Conservation (phyloP, 2,113 vertebrate species). For the Tragelaphus imberbis region DNA sequence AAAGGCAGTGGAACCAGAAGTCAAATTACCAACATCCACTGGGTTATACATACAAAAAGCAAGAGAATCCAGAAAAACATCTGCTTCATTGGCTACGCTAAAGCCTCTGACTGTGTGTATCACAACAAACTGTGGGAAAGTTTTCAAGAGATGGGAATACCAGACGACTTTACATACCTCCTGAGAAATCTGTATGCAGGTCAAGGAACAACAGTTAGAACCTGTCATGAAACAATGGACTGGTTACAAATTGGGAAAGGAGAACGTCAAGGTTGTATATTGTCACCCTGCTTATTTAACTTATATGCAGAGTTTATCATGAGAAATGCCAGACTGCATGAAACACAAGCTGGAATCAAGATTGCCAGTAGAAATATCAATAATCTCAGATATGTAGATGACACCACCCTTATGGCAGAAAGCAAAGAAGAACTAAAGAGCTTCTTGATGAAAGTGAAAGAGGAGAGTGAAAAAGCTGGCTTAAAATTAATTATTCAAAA, state of each 20-base stretch:
- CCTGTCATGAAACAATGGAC: not conserved
- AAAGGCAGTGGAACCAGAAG: not conserved
- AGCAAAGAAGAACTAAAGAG: not conserved
- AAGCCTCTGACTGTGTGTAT: not conserved
- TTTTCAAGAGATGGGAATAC: not conserved
- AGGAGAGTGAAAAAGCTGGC: not conserved
- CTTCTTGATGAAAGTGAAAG: not conserved
- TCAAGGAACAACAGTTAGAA: not conserved
- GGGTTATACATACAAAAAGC: not conserved
- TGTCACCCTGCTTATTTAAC: not conserved
- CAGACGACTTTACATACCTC: not conserved
- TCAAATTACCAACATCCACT: not conserved
- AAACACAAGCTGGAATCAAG: not conserved
- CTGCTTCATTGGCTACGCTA: not conserved
- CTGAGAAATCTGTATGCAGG: not conserved
- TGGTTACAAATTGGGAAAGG: not conserved
- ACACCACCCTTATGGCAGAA: not conserved
- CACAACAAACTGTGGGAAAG: not conserved
- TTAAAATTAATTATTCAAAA: not conserved
- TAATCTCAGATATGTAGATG: not conserved
- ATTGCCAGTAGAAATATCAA: not conserved
- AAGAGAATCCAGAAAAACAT: not conserved
- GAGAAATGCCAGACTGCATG: not conserved
- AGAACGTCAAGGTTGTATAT: accelerated
- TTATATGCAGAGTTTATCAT: not conserved